Evolutionary conservation across 2,888 invertebrate species (phyloP), one percentile per base, ranked within the genome.

Genomic region (Ormyrus thymus): DNA sequence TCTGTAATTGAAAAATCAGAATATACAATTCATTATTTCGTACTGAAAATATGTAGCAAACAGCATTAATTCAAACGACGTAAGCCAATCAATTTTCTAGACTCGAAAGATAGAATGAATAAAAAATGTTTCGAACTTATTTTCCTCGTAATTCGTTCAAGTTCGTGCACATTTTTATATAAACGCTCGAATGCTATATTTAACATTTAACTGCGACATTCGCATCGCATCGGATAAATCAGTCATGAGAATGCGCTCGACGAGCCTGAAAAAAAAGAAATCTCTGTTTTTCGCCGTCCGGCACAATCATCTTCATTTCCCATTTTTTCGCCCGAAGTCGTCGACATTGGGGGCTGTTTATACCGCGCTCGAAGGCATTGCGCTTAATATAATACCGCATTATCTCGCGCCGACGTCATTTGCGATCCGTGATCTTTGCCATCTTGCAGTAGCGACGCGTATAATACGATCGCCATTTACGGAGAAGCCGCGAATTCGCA

Each of bases 361-460:
- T 29, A 29, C 29, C 29, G 29, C 29, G 29, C 29, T 29, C 4
- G 3, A 29, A 29, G 29, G 48, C 46, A 70, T 13, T 29, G 50
- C 48, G 58, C 69, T 48, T 70, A 48, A 59, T 29, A 7, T 43
- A 29, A 70, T 58, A 10, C 29, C 46, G 53, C 53, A 29, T 71
- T 62, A 62, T 62, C 53, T 62, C 29, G 45, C 43, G 11, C 11
- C 13, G 3, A 45, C 62, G 53, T 72, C 71, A 62, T 72, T 13
- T 11, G 9, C 9, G 43, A 74, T 59, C 66, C 66, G 13, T 59
- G 74, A 74, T 74, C 74, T 74, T 74, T 66, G 58, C 65, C 66
- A 29, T 74, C 65, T 59, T 10, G 50, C 50, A 50, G 3, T 50
- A 7, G 50, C 58, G 29, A 29, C 4, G 29, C 29, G 29, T 4